phyloP scores from a whole-genome alignment of 2,888 invertebrate species.

The Himalopsyche japonica region DNA sequence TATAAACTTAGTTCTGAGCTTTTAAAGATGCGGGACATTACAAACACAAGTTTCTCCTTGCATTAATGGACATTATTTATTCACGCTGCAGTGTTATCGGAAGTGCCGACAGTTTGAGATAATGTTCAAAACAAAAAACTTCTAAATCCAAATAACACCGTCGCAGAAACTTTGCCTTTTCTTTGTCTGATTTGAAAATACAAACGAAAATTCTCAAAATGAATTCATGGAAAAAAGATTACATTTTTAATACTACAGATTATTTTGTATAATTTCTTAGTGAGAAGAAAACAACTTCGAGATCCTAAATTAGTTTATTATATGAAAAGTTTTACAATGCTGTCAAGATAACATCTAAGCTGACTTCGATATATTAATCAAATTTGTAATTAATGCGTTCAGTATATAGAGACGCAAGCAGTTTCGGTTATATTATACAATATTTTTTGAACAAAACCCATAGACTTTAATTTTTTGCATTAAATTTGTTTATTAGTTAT shows the following conservation, averaged over 20 bases:
- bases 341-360: no score
- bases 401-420: no score
- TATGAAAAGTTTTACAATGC: no score
- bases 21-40: neutral
- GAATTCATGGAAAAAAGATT: neutral
- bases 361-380: no score
- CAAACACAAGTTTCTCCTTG: neutral
- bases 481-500: no score
- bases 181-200: neutral
- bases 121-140: neutral
- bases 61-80: conserved; percentile 2
- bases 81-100: neutral
- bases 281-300: no score
- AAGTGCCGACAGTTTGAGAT: neutral
- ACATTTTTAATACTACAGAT: neutral
- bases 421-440: no score
- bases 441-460: no score
- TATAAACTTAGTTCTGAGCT: neutral
- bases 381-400: no score
- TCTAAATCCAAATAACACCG: neutral
- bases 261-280: neutral
- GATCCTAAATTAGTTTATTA: no score
- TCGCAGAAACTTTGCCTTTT: neutral
- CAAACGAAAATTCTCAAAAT: neutral
- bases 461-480: no score